Base-by-base conservation (phyloP, 64 coral and sea anemone species). In the Astreopora myriophthalma region DNA sequence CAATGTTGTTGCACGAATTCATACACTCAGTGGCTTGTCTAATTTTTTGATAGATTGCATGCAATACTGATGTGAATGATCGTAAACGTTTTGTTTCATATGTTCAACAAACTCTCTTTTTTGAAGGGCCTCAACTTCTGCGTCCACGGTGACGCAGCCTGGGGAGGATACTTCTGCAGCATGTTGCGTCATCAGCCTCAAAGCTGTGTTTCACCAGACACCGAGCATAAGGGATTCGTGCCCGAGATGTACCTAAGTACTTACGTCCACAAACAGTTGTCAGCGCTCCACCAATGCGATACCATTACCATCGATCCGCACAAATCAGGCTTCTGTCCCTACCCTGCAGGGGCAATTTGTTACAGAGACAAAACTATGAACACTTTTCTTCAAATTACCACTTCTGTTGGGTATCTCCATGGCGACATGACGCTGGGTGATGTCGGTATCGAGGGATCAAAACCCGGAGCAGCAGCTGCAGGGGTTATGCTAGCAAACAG, bases 301-400 rank as follows among this genome's bases (percentile, higher is more conserved):
- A 98, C 95, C 42, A 90, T 94, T 33, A 98, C 92, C 8, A 88
- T 93, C 34, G 95, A 98, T n/a, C 95, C 95, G 11, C 92, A 91
- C 52, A 98, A 98, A 78, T 91, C 91, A 36, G 95, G 95, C 33
- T 98, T 94, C 51, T 90, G 87, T 94, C 95, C 95, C 27, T 98
- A 98, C 69, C 95, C 95, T 10, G 95, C 73, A 38, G 95, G 87
- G 13, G 95, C 91, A 22, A 73, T 93, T 8, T 94, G 95, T 39
- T 98, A 98, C 73, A 73, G 75, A 42, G 88, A 98, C 74, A 85
- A 63, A 69, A 64, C 24, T 20, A 98, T 98, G 73, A 98, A 94
- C 74, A 65, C 42, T 16, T 90, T 90, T 32, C 76, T 98, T 9
- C 69, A 42, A 35, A 79, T 94, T 48, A 90, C 82, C 10, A 86